A percentile compares a stretch with the other conserved stretches of the same genome.
Evolutionary conservation across 1,140 invertebrate genomes (phyloP).

Genomic region (Telenomus remus): DNA sequence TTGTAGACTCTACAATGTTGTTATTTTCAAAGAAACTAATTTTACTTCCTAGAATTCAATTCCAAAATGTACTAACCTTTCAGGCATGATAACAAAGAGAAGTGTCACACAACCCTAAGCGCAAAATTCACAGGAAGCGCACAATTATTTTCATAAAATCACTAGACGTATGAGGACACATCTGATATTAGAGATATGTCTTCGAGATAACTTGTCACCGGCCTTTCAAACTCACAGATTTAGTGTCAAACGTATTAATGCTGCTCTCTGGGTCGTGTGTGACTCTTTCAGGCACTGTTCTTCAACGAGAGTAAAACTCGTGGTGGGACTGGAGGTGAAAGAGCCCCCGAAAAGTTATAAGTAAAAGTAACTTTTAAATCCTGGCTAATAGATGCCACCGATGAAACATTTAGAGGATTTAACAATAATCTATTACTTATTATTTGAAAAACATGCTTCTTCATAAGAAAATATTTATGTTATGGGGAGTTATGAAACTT

Average conservation of each 20-base stretch:
- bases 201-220: constrained; percentile 15
- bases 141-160: not conserved
- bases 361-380: constrained; percentile 58
- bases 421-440: too few species aligned
- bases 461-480: too few species aligned
- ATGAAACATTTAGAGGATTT: too few species aligned
- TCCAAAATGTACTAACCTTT: too few species aligned
- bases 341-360: constrained; percentile 58
- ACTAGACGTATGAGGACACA: constrained; percentile 29
- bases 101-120: too few species aligned
- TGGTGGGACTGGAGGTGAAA: constrained; percentile 58
- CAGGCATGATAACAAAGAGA: too few species aligned
- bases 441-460: too few species aligned
- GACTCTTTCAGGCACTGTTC: constrained; percentile 56
- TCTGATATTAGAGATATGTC: constrained; percentile 13
- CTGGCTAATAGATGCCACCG: too few species aligned
- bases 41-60: too few species aligned
- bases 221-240: constrained; percentile 42
- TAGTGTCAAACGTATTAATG: constrained; percentile 57
- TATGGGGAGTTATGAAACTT: too few species aligned
- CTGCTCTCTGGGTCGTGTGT: constrained; percentile 56
- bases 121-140: constrained; percentile 4
- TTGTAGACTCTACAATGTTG: too few species aligned
- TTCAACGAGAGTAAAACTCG: constrained; percentile 57
- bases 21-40: too few species aligned